phyloP scores from a whole-genome alignment of 2,797 vertebrate genomes.

The Anguilla obscura region DNA sequence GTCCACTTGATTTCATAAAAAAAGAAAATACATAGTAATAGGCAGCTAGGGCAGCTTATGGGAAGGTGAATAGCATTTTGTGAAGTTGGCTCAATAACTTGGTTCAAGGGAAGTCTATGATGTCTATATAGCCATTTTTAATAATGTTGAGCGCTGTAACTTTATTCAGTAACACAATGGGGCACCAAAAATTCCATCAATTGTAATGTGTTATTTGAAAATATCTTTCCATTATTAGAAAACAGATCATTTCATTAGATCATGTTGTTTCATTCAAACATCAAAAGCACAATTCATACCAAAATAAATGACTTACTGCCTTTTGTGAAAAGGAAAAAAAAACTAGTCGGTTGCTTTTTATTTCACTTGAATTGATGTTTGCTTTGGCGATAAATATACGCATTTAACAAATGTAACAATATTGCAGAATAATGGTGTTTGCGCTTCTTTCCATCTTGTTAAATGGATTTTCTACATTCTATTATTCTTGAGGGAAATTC shows the following conservation, averaged over 20 bases:
- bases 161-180: background rate
- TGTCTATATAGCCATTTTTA: background rate
- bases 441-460: background rate
- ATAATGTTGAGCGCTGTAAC: background rate
- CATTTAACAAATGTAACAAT: background rate
- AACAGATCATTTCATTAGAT: background rate
- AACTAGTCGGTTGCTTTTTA: background rate
- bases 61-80: background rate
- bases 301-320: background rate
- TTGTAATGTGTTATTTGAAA: background rate
- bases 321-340: background rate
- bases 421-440: background rate
- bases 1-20: background rate
- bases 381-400: too few species aligned
- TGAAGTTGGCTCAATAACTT: background rate
- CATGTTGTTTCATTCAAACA: background rate
- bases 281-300: background rate
- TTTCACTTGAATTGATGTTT: background rate
- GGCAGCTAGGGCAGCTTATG: too few species aligned
- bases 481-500: background rate
- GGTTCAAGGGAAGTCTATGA: background rate
- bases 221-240: background rate
- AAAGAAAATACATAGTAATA: background rate
- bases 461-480: background rate
- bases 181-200: background rate